Percentiles rank a stretch among this genome's conserved stretches.
phyloP scores from a whole-genome alignment of 2,888 invertebrate species.

The Andricus quercusramuli region DNA sequence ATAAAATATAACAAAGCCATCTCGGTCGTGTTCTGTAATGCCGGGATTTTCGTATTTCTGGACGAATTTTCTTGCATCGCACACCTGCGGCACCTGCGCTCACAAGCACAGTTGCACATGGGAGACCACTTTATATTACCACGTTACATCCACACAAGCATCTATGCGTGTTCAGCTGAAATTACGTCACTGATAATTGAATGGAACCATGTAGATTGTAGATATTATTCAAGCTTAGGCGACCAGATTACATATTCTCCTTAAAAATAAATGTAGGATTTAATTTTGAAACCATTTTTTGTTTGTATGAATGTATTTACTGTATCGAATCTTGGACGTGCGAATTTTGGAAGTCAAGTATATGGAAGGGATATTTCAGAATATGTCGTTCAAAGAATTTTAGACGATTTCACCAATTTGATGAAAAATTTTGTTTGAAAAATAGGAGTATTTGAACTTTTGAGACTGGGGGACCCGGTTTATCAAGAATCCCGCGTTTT shows the following conservation, averaged over 20 bases:
- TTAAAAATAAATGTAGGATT: neutral
- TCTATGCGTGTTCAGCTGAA: neutral
- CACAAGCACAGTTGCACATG: slow-evolving; percentile 15
- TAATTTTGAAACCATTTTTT: too few relatives aligned
- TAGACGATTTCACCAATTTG: too few relatives aligned
- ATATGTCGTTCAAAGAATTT: too few relatives aligned
- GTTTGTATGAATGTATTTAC: too few relatives aligned
- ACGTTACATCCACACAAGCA: neutral
- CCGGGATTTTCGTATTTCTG: slow-evolving; percentile 29
- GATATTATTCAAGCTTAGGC: neutral
- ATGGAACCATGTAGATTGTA: neutral
- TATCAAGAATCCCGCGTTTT: too few relatives aligned
- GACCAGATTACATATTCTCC: slow-evolving; percentile 1
- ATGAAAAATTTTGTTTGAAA: too few relatives aligned
- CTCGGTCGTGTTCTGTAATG: slow-evolving; percentile 8
- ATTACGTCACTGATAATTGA: slow-evolving; percentile 23
- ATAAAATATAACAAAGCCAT: neutral
- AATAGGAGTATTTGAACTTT: too few relatives aligned
- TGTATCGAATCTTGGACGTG: neutral
- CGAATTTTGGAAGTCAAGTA: too few relatives aligned
- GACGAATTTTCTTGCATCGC: slow-evolving; percentile 25
- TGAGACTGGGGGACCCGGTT: too few relatives aligned
- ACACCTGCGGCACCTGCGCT: slow-evolving; percentile 25
- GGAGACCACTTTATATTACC: slow-evolving; percentile 7
- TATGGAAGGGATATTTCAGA: too few relatives aligned